Conservation (phyloP, 2,888 invertebrate genomes). For the Hetaerina titia region DNA sequence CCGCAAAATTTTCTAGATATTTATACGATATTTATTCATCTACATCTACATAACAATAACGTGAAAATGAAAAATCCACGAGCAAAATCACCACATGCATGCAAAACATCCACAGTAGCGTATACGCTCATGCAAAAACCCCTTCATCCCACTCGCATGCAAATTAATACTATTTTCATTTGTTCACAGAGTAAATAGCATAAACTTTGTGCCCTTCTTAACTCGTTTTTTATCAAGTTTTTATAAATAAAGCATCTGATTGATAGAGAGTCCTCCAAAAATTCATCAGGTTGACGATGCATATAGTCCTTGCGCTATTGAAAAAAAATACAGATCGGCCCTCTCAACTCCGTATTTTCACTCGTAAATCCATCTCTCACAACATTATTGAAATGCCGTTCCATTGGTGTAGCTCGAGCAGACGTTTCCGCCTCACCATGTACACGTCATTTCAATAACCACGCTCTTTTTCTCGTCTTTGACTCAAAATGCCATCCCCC, state of each 20-base stretch:
- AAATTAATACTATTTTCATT: too few relatives aligned
- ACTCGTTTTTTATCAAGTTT: neutral
- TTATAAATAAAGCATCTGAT: neutral
- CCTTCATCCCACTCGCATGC: too few relatives aligned
- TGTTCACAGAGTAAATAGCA: too few relatives aligned
- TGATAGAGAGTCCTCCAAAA: neutral
- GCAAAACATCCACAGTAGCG: too few relatives aligned
- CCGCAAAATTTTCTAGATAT: too few relatives aligned
- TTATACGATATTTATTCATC: too few relatives aligned
- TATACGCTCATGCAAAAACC: too few relatives aligned
- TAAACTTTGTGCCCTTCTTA: too few relatives aligned
- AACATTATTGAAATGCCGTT: constrained; percentile 2
- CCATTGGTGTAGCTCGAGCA: neutral
- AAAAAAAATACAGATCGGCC: neutral
- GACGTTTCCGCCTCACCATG: neutral
- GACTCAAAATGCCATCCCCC: neutral
- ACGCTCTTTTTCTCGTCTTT: neutral
- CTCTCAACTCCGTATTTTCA: neutral
- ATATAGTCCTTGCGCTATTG: neutral
- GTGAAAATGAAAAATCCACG: too few relatives aligned
- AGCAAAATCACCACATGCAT: too few relatives aligned
- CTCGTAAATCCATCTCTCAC: neutral
- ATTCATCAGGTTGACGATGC: neutral
- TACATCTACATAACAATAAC: too few relatives aligned
- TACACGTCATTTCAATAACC: constrained; percentile 32